phyloP scores from a whole-genome alignment of 2,888 invertebrate species.

The Crioceris asparagi region DNA sequence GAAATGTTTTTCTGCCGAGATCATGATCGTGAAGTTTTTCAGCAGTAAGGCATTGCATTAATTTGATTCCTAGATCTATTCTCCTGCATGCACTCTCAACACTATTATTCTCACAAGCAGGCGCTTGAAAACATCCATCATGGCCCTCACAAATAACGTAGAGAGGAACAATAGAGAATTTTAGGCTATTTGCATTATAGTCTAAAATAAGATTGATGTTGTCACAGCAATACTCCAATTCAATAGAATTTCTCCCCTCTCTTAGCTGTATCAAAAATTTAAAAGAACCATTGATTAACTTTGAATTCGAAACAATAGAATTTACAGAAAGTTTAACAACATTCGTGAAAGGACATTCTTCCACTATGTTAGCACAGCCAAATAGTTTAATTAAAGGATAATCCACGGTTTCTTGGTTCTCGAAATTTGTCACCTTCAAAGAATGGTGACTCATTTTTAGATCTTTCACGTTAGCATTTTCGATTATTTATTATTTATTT shows the following conservation, averaged over 20 bases:
- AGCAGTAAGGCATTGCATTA: slow-evolving; percentile 78
- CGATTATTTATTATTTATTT: too few relatives aligned
- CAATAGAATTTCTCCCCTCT: slow-evolving; percentile 52
- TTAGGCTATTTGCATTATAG: slow-evolving; percentile 48
- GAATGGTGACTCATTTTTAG: slow-evolving; percentile 16
- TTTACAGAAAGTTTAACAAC: slow-evolving; percentile 12
- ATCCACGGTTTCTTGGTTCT: slow-evolving; percentile 18
- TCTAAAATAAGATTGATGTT: slow-evolving; percentile 42
- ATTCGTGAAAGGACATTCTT: too few relatives aligned
- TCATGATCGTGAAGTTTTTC: slow-evolving; percentile 77
- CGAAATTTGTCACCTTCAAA: slow-evolving; percentile 21
- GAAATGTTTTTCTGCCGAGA: slow-evolving; percentile 70
- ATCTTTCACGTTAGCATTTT: too few relatives aligned
- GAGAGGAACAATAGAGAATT: slow-evolving; percentile 61
- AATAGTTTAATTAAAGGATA: slow-evolving; percentile 23
- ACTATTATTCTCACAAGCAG: slow-evolving; percentile 41
- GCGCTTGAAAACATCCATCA: slow-evolving; percentile 64
- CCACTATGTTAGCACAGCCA: slow-evolving; percentile 17
- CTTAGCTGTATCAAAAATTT: slow-evolving; percentile 55
- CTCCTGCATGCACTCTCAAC: slow-evolving; percentile 62
- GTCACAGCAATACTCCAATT: slow-evolving; percentile 45
- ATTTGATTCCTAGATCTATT: slow-evolving; percentile 63
- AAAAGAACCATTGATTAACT: slow-evolving; percentile 50
- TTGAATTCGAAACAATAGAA: slow-evolving; percentile 12
- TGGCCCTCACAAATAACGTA: slow-evolving; percentile 75